Base-by-base conservation (phyloP, 2,797 vertebrate species). In the Hyperoplus lanceolatus region DNA sequence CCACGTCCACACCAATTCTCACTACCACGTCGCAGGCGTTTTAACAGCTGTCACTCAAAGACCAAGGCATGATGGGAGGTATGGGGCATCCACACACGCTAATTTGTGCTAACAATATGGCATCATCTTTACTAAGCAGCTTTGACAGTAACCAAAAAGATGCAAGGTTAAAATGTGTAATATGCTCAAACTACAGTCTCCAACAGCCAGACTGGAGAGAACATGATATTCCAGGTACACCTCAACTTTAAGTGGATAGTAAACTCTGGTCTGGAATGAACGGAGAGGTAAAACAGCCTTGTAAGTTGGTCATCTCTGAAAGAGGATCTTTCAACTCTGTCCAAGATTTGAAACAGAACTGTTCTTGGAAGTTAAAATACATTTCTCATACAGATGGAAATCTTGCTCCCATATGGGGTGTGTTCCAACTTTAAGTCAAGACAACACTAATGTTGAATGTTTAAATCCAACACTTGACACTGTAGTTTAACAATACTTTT, bases 1-100 rank as follows among this genome's bases (percentile, higher is more conserved):
- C 81, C 90, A 90, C 85, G 89, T 92, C 93, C 90, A 82, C 93
- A 89, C 92, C 88, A 90, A 90, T 91, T 93, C 91, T 90, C 91
- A 90, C 90, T 66, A 81, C 75, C 84, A 81, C 51, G 87, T 87
- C 62, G 75, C 84, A 77, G 89, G 80, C 50, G 74, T 92, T 85
- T 90, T 87, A 90, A 90, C 91, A 93, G 91, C 87, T 93, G 92
- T 90, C 92, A 93, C 87, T 95, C 92, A 91, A 38, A 53, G 54
- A 60, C 70, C 87, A 84, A 86, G 21, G 80, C 84, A 84, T 88
- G 89, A 92, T 86, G 82, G 87, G 90, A 87, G 87, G 77, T 79
- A 81, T 69, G 50, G 51, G 29, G 21, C 72, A 72, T 77, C 62
- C 42, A 63, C 69, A 76, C 81, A 81, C 83, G 74, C 65, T 86